Evolutionary conservation across 2,797 vertebrate genomes (phyloP), one percentile per base, ranked within the genome.

Genomic region (Anableps anableps): DNA sequence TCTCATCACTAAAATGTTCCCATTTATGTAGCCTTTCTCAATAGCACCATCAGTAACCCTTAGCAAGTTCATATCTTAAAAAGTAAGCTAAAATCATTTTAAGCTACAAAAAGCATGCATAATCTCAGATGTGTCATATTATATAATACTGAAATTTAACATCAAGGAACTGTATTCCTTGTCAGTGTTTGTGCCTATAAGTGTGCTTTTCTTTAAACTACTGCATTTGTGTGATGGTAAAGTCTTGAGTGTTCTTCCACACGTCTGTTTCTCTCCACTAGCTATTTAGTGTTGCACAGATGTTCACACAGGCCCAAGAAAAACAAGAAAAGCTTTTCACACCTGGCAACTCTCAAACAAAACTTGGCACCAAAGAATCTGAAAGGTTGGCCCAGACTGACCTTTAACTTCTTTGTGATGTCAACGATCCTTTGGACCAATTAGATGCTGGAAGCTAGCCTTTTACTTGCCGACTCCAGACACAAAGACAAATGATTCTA

Each of bases 401-500:
- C 96, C 97, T 96, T 94, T 96, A 83, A 94, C 95, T 95, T 83
- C 80, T 62, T 58, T 36, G 88, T 95, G 96, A 96, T 96, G 96
- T 96, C 95, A 94, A 93, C 89, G 89, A 89, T 94, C 92, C 89
- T 91, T 86, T 94, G 83, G 81, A 90, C 97, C 96, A 97, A 96
- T 97, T 91, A 93, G 86, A 93, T 73, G 91, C 95, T 96, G 91
- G 86, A 94, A 95, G 91, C 96, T 96, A 96, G 96, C 97, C 97
- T 96, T 94, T 95, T 96, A 94, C 92, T 94, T 91, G 95, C 92
- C 88, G 92, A 93, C 91, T 87, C 93, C 93, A 95, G 96, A 97
- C 96, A 95, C 94, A 95, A 97, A 98, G 97, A 98, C 97, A 97
- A 98, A 98, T 97, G 97, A 97, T 96, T 96, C 97, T 95, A 97